These are phyloP conservation scores for Loripinus fragilis DNA, from an alignment of 2,888 invertebrate genomes.

Conservation along the genomic window DNA sequence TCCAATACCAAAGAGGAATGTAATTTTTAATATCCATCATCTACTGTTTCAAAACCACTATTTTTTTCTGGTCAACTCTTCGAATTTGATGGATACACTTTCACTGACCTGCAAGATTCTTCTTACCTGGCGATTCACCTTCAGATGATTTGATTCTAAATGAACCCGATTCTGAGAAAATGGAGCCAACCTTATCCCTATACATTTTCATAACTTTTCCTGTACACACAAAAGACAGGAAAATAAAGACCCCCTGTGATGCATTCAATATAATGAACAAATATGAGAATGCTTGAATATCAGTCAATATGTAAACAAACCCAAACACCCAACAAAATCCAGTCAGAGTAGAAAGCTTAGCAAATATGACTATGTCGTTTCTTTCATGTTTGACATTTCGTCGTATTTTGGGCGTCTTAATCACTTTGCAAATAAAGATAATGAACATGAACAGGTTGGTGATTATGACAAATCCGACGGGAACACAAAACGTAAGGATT, in stretches of 20 bases:
- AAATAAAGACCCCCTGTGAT: constrained; percentile 44
- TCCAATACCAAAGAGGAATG: too few species aligned
- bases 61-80: too few species aligned
- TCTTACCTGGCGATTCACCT: too few species aligned
- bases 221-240: constrained; percentile 38
- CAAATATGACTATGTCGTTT: constrained; percentile 33
- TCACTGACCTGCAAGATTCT: too few species aligned
- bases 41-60: too few species aligned
- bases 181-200: too few species aligned
- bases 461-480: constrained; percentile 26
- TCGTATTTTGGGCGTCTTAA: background rate
- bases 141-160: too few species aligned
- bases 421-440: constrained; percentile 27
- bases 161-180: too few species aligned
- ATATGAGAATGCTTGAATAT: constrained; percentile 33
- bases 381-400: constrained; percentile 41
- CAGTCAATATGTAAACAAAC: constrained; percentile 43
- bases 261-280: constrained; percentile 47
- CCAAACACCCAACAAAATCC: constrained; percentile 52
- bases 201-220: constrained; percentile 21
- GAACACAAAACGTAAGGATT: constrained; percentile 38
- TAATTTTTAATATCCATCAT: too few species aligned
- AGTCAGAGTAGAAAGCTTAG: constrained; percentile 43
- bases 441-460: constrained; percentile 42
- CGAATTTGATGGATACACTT: too few species aligned